Conservation (phyloP, 2,113 vertebrate genomes). For the Amblyornis subalaris region DNA sequence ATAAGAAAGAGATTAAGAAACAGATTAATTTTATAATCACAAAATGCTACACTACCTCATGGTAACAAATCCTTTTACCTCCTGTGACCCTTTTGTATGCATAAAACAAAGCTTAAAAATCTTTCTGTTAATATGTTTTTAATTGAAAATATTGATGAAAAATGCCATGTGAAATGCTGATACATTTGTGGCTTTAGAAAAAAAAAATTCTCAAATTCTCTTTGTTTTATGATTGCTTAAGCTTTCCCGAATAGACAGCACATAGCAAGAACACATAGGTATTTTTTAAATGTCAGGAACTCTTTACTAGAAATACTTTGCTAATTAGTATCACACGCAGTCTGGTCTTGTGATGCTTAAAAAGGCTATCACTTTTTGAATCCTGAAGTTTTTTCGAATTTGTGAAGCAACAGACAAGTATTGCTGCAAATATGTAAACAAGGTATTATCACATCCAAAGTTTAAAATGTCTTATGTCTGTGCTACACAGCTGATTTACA, state of each 20-base stretch:
- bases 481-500: not conserved
- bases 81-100: slow-evolving; percentile 66
- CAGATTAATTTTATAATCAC: slow-evolving; percentile 73
- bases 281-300: slow-evolving; percentile 52
- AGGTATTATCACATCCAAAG: slow-evolving; percentile 6
- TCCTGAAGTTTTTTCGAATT: slow-evolving; percentile 4
- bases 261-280: not conserved
- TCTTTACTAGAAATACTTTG: slow-evolving; percentile 12
- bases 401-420: not conserved
- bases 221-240: slow-evolving; percentile 1
- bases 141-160: slow-evolving; percentile 4
- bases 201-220: not conserved
- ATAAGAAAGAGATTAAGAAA: too few species aligned
- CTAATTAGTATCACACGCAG: slow-evolving; percentile 22
- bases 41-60: slow-evolving; percentile 65
- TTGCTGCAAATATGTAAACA: slow-evolving; percentile 37
- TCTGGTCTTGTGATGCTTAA: not conserved
- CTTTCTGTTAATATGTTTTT: not conserved
- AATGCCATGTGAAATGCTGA: not conserved
- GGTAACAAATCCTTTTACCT: slow-evolving; percentile 68
- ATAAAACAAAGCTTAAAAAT: slow-evolving; percentile 57
- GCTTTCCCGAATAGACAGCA: not conserved
- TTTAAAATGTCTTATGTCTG: slow-evolving; percentile 35
- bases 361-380: slow-evolving; percentile 13
- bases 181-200: not conserved